Base-by-base conservation (phyloP, 2,888 invertebrate species). In the Lithophane ornitopus region DNA sequence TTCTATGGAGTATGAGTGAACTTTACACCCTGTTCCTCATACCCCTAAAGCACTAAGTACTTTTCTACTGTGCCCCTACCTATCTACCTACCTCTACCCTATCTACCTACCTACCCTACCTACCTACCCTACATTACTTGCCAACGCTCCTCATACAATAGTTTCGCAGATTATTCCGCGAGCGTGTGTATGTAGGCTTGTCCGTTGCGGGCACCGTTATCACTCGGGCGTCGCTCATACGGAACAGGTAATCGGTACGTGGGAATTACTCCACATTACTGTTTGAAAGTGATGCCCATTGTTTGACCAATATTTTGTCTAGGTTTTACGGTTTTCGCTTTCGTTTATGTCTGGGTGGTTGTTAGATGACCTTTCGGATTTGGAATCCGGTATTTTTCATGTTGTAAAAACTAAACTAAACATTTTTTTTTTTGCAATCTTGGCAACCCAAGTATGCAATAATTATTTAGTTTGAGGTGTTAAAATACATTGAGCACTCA, bases 231-330 rank as follows among this genome's bases (percentile, higher is more conserved):
- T 71, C 78, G 74, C 75, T 77, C 84, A 74, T 70, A 80, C 83
- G 78, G 80, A 86, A 85, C 83, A 89, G 74, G 78, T 88, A 92
- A 93, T 90, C 81, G 90, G 89, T 89, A 91, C 94, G 94, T 94
- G 94, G 90, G 94, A 94, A 94, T 78, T 82, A 85, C 85, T 87
- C 85, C 76, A 85, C 78, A 82, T 85, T 82, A 69, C 80, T 69
- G 76, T 84, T 85, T 73, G 87, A 87, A 87, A 87, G 87, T 87
- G 85, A 82, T 82, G 62, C 1, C 74, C 67, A 78, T 80, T 84
- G 82, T 85, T 58, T 26, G 28, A 68, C 52, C 63, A n/a, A 74
- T 79, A 70, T 79, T 67, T 69, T 63, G 65, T 69, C 62, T 81
- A 78, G 65, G 74, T 77, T 84, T 80, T 56, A 69, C 65, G 74